Percentiles rank a stretch among this genome's conserved stretches.
Evolutionary conservation across 2,888 invertebrate species (phyloP).

Genomic region (Dendrolimus pini): DNA sequence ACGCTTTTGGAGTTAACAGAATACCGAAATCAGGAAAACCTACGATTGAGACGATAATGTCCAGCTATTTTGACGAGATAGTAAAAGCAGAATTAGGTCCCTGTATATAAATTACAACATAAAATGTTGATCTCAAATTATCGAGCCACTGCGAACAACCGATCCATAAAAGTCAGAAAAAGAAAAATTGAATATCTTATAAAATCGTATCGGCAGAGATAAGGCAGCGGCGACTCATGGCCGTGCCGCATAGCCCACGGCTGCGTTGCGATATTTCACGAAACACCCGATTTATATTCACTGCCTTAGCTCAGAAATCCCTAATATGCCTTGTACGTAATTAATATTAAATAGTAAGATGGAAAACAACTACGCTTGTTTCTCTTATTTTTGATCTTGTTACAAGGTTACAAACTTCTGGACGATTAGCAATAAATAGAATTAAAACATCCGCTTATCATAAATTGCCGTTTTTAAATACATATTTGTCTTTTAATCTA

Average conservation of each 20-base stretch:
- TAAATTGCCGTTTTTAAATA: too few species aligned
- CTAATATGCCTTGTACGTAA: constrained; percentile 65
- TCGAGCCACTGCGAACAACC: constrained; percentile 68
- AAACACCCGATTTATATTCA: constrained; percentile 72
- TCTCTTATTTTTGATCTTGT: too few species aligned
- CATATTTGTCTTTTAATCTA: too few species aligned
- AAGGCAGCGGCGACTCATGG: constrained; percentile 53
- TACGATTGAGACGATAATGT: too few species aligned
- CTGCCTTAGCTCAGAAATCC: constrained; percentile 52
- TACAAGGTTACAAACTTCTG: too few species aligned
- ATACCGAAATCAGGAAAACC: too few species aligned
- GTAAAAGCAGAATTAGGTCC: constrained; percentile 1
- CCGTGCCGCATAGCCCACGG: constrained; percentile 63
- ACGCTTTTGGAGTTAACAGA: too few species aligned
- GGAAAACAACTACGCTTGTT: background rate
- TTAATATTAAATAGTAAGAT: constrained; percentile 31
- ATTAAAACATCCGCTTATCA: too few species aligned
- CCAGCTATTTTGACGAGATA: too few species aligned
- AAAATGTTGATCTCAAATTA: constrained; percentile 61
- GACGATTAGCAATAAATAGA: too few species aligned
- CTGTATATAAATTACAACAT: constrained; percentile 47
- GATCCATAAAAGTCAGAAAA: constrained; percentile 71
- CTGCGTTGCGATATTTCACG: constrained; percentile 68
- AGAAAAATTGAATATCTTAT: constrained; percentile 67
- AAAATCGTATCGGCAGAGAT: constrained; percentile 68